Percentiles rank a stretch among this genome's conserved stretches.
These are phyloP conservation scores for Parasteatoda tepidariorum DNA, from an alignment of 1,140 invertebrate species.

Conservation along the genomic window DNA sequence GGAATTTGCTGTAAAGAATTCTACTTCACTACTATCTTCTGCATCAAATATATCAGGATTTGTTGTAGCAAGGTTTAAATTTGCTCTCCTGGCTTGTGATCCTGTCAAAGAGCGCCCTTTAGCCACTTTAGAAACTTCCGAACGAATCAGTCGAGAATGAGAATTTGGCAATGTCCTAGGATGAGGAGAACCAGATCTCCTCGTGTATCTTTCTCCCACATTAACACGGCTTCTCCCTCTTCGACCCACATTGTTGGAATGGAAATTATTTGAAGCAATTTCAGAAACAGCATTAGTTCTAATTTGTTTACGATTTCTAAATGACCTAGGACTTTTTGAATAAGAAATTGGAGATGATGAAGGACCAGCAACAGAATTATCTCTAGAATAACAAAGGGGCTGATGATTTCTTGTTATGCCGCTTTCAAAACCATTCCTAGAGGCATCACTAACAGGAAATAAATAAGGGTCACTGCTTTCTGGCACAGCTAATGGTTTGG, in stretches of 20 bases:
- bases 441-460: background rate
- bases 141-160: background rate
- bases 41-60: constrained; percentile 51
- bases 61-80: background rate
- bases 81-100: background rate
- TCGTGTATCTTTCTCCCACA: background rate
- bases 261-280: background rate
- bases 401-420: background rate
- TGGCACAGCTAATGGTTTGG: background rate
- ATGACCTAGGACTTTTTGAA: background rate
- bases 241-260: background rate
- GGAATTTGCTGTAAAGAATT: constrained; percentile 56
- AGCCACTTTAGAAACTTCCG: background rate
- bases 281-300: background rate
- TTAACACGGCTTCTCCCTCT: background rate
- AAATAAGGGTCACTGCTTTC: background rate
- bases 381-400: background rate
- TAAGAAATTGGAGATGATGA: background rate
- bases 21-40: constrained; percentile 53
- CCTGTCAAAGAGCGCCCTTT: constrained; percentile 1
- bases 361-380: background rate
- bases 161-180: background rate
- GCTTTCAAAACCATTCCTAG: background rate
- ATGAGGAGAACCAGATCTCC: background rate
- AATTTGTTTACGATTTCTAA: background rate